Evolutionary conservation across 2,888 invertebrate species (phyloP).

Genomic region (Papilio elwesi): DNA sequence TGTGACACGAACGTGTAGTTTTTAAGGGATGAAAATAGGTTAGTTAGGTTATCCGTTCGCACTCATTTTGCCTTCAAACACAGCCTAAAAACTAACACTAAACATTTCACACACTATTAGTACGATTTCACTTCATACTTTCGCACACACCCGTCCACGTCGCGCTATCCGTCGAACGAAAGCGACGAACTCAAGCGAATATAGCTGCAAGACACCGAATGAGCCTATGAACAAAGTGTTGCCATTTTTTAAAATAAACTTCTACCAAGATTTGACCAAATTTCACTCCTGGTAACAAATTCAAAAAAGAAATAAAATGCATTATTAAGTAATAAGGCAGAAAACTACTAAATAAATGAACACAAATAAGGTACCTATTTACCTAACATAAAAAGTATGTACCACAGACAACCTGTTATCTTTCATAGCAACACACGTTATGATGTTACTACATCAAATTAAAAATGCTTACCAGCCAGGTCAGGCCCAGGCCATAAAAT

Average conservation of each 20-base stretch:
- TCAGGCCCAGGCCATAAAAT: no score
- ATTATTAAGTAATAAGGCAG: not conserved
- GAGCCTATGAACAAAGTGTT: constrained; percentile 53
- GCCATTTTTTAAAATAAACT: constrained; percentile 49
- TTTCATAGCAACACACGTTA: no score
- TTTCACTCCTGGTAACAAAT: not conserved
- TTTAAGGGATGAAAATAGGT: constrained; percentile 55
- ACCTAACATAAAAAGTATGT: no score
- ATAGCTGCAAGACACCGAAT: constrained; percentile 57
- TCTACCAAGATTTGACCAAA: constrained; percentile 43
- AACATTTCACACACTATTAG: constrained; percentile 82
- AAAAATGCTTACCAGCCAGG: no score
- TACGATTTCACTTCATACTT: constrained; percentile 84
- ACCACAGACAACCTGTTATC: no score
- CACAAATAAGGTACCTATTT: no score
- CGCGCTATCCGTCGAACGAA: constrained; percentile 75
- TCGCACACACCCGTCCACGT: constrained; percentile 82
- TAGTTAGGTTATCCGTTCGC: constrained; percentile 75
- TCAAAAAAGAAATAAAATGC: not conserved
- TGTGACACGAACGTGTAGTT: constrained; percentile 71
- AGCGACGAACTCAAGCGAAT: constrained; percentile 73
- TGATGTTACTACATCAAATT: no score
- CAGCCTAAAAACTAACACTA: constrained; percentile 79
- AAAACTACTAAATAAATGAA: not conserved
- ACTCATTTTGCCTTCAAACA: constrained; percentile 80